These are phyloP conservation scores for Cygnus olor DNA, from an alignment of 2,797 vertebrate genomes.

Conservation along the genomic window DNA sequence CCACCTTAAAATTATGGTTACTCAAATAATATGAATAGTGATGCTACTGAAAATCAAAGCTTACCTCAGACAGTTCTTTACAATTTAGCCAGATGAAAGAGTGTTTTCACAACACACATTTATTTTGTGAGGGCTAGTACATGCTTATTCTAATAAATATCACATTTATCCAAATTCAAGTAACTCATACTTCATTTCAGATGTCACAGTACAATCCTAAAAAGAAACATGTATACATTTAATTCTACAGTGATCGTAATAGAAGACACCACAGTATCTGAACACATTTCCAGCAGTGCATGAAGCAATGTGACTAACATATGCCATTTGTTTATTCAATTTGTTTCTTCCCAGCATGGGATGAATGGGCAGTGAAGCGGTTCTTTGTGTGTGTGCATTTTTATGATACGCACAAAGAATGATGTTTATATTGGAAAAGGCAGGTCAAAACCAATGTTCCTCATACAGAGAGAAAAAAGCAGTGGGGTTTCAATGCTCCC, in stretches of 20 bases:
- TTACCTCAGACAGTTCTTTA: neutral
- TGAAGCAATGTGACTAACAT: constrained; percentile 17
- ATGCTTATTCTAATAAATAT: neutral
- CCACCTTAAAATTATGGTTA: neutral
- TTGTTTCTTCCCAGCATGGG: constrained; percentile 24
- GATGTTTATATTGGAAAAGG: neutral
- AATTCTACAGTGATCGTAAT: neutral
- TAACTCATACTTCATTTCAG: constrained; percentile 8
- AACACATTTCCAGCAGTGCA: neutral
- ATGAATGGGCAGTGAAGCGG: neutral
- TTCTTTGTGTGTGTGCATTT: neutral
- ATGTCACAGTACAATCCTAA: neutral
- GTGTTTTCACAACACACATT: neutral
- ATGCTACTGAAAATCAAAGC: neutral
- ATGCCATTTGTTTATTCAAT: constrained; percentile 32
- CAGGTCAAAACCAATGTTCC: neutral
- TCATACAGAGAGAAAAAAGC: neutral
- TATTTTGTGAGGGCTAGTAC: neutral
- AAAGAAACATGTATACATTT: neutral
- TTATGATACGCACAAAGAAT: neutral
- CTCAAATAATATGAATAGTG: neutral
- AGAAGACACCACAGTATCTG: neutral
- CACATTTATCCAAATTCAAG: neutral
- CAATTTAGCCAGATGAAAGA: neutral
- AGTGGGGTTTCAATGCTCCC: neutral